These are phyloP conservation scores for Acronicta psi DNA, from an alignment of 2,888 invertebrate genomes.

Conservation along the genomic window DNA sequence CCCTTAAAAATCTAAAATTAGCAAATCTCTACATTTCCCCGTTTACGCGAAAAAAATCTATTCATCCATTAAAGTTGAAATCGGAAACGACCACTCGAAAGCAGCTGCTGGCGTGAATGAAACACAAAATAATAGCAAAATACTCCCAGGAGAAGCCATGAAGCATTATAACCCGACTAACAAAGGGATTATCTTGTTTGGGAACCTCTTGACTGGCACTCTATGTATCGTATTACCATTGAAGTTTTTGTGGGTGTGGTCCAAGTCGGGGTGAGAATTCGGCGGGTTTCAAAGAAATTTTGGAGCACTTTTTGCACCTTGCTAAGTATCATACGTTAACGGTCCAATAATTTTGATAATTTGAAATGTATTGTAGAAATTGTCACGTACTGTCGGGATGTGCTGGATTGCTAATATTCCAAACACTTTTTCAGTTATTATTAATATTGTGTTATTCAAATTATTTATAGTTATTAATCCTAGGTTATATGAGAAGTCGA, in stretches of 20 bases:
- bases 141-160: constrained; percentile 75
- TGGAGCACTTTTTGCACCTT: constrained; percentile 68
- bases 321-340: constrained; percentile 63
- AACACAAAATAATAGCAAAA: constrained; percentile 81
- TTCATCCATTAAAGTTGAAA: constrained; percentile 82
- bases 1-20: constrained; percentile 33
- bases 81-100: constrained; percentile 81
- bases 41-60: constrained; percentile 72
- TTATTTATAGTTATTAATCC: not conserved
- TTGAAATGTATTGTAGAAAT: constrained; percentile 58
- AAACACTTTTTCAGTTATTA: constrained; percentile 1
- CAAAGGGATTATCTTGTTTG: constrained; percentile 88
- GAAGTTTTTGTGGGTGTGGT: constrained; percentile 84
- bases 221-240: constrained; percentile 84
- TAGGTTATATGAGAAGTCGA: not conserved
- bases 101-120: constrained; percentile 81
- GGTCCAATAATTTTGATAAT: constrained; percentile 60
- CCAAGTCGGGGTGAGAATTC: constrained; percentile 76
- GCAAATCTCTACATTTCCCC: constrained; percentile 60
- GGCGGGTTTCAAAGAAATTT: constrained; percentile 70
- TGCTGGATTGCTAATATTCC: not conserved
- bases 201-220: constrained; percentile 87
- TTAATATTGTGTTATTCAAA: too few species aligned
- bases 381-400: constrained; percentile 2
- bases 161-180: constrained; percentile 80